Percentiles rank a stretch among this genome's conserved stretches.
Evolutionary conservation across 2,888 invertebrate species (phyloP).

Genomic region (Harmothoe impar): DNA sequence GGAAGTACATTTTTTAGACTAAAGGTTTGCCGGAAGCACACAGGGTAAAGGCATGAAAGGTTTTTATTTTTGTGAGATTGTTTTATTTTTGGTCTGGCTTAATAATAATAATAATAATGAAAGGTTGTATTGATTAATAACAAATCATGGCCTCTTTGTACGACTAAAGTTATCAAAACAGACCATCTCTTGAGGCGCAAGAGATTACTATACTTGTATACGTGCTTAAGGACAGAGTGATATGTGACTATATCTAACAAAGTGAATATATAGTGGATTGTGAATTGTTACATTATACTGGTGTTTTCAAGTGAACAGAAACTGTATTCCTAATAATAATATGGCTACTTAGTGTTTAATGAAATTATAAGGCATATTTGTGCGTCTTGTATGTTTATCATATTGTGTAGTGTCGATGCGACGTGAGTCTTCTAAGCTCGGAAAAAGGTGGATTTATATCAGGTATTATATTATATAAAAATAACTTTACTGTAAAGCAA

Average conservation of each 20-base stretch:
- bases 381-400: conserved; percentile 47
- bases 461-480: neutral
- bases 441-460: neutral
- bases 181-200: conserved; percentile 45
- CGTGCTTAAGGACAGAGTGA: conserved; percentile 44
- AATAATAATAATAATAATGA: neutral
- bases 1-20: neutral
- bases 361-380: conserved; percentile 44
- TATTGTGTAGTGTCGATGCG: neutral
- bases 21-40: conserved; percentile 40
- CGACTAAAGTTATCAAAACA: neutral
- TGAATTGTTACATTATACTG: conserved; percentile 40
- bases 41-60: conserved; percentile 55
- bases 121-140: neutral
- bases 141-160: conserved; percentile 3
- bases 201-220: conserved; percentile 49
- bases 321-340: conserved; percentile 44
- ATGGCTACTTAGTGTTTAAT: conserved; percentile 53
- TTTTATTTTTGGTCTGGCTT: conserved; percentile 37
- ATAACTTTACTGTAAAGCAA: neutral
- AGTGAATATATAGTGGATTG: conserved; percentile 39
- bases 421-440: neutral
- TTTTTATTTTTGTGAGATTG: conserved; percentile 52
- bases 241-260: conserved; percentile 32
- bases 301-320: neutral